phyloP scores from a whole-genome alignment of 2,797 vertebrate species.

The Delichon dasypus region DNA sequence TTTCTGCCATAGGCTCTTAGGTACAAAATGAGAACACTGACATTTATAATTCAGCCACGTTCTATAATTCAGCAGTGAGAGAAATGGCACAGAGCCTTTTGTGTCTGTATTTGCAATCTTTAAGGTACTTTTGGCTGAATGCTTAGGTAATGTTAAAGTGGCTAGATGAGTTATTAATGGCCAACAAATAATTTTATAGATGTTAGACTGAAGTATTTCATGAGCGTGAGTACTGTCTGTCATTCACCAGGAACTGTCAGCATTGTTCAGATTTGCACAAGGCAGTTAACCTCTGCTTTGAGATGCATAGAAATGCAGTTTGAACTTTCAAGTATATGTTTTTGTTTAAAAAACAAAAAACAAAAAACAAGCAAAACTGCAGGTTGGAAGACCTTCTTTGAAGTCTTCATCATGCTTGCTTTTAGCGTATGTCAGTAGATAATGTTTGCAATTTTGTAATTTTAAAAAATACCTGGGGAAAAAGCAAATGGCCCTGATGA shows the following conservation, averaged over 20 bases:
- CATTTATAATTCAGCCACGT: background rate
- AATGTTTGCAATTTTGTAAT: background rate
- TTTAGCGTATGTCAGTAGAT: background rate
- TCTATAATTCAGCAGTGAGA: background rate
- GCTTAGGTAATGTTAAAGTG: background rate
- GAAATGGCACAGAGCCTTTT: constrained; percentile 28
- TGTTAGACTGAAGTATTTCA: background rate
- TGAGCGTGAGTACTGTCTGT: background rate
- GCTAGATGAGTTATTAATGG: constrained; percentile 9
- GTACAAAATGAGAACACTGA: background rate
- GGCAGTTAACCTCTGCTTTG: background rate
- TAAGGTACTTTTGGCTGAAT: background rate
- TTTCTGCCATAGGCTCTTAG: background rate
- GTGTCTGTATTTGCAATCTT: constrained; percentile 35
- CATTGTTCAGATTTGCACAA: background rate
- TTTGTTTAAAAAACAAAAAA: background rate
- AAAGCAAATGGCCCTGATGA: background rate
- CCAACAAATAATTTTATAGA: background rate
- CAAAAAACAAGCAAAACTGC: background rate
- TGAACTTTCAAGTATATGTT: background rate
- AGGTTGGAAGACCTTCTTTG: constrained; percentile 8
- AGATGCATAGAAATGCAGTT: background rate
- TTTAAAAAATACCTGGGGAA: background rate
- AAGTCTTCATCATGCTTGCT: background rate
- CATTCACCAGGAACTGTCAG: background rate